Conservation (phyloP, 2,888 invertebrate species). For the Pristionchus entomophagus region DNA sequence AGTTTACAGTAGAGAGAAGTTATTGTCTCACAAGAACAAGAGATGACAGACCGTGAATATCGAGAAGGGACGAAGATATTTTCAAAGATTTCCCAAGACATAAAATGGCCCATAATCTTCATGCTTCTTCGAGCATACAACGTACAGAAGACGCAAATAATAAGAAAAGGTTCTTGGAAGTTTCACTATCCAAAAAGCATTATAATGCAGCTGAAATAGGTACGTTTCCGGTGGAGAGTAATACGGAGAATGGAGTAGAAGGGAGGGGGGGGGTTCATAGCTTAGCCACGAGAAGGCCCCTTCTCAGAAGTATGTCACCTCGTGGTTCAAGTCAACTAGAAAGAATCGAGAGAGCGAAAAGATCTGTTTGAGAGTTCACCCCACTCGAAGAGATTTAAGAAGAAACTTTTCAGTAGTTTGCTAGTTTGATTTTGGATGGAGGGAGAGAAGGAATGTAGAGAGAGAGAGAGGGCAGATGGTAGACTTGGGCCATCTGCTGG, state of each 20-base stretch:
- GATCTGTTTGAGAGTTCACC: background rate
- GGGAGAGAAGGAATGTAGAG: background rate
- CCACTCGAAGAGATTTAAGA: too few species aligned
- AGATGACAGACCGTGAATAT: background rate
- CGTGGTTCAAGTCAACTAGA: slow-evolving; percentile 22
- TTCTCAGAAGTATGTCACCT: background rate
- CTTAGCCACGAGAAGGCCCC: background rate
- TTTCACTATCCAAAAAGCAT: background rate
- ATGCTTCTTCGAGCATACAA: background rate
- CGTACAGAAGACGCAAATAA: background rate
- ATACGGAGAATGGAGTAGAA: background rate
- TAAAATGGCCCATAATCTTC: background rate
- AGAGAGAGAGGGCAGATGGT: background rate
- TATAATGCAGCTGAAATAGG: background rate
- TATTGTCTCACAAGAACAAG: background rate
- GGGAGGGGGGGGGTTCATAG: slow-evolving; percentile 7
- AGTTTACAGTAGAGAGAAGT: background rate
- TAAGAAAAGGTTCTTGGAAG: background rate
- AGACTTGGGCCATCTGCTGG: background rate
- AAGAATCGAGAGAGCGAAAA: background rate
- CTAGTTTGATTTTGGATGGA: background rate
- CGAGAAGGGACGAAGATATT: background rate
- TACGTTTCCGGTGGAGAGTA: background rate
- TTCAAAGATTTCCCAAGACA: background rate
- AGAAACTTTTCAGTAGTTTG: too few species aligned